These are phyloP conservation scores for Eledona agricola DNA, from an alignment of 2,888 invertebrate genomes.

Conservation along the genomic window DNA sequence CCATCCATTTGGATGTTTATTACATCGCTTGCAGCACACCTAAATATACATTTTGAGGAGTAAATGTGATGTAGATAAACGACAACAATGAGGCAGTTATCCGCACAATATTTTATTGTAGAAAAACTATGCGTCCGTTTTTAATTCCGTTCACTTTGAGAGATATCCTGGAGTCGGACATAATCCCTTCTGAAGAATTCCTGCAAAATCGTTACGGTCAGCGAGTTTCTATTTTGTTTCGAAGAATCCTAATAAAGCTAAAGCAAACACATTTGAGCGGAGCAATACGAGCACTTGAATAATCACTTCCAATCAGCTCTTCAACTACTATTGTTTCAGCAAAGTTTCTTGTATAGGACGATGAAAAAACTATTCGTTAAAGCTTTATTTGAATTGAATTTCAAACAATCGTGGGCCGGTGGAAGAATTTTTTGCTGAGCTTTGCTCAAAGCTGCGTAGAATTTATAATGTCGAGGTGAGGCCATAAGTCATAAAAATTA, in stretches of 20 bases:
- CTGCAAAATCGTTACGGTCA: slow-evolving; percentile 23
- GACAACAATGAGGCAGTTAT: no score
- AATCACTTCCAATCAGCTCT: slow-evolving; percentile 30
- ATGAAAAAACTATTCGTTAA: no score
- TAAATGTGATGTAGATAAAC: no score
- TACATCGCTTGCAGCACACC: no score
- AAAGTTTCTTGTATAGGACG: no score
- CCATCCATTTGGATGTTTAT: no score
- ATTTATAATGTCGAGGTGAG: slow-evolving; percentile 15
- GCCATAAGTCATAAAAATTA: slow-evolving; percentile 23
- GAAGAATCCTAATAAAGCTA: slow-evolving; percentile 40
- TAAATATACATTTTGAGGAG: no score
- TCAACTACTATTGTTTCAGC: slow-evolving; percentile 23
- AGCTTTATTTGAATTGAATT: no score
- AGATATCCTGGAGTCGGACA: slow-evolving; percentile 2
- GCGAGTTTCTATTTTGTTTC: slow-evolving; percentile 26
- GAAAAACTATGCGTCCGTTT: background rate
- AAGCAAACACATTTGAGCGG: slow-evolving; percentile 40
- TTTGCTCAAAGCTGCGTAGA: no score
- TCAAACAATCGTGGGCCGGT: no score
- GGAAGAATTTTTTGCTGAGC: no score
- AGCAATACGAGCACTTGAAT: slow-evolving; percentile 42
- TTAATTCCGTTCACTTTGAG: background rate
- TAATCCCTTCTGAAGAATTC: slow-evolving; percentile 9
- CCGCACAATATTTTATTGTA: background rate